These are phyloP conservation scores for Leptatherina wallacei DNA, from an alignment of 2,797 vertebrate species.

Conservation along the genomic window DNA sequence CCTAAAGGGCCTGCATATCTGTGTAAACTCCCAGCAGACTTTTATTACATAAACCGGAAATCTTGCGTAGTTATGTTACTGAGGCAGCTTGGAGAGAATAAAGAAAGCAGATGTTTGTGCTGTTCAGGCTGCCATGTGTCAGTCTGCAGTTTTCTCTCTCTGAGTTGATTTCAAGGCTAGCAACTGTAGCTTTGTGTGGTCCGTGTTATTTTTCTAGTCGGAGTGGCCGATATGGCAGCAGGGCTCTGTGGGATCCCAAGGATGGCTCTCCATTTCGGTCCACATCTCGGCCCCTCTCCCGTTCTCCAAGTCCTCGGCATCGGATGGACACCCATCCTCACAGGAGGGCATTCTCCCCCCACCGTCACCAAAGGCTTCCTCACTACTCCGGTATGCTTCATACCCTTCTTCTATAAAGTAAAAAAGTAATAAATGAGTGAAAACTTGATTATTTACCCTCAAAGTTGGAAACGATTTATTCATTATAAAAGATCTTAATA, in stretches of 20 bases:
- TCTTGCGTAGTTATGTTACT: background rate
- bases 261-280: conserved; percentile 53
- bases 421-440: too few relatives aligned
- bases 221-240: conserved; percentile 45
- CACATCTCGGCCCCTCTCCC: conserved; percentile 47
- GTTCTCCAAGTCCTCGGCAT: conserved; percentile 52
- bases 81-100: background rate
- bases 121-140: background rate
- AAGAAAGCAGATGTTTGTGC: background rate
- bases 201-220: conserved; percentile 34
- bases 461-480: background rate
- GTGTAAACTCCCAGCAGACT: background rate
- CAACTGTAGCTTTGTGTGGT: background rate
- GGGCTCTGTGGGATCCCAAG: conserved; percentile 42
- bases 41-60: background rate
- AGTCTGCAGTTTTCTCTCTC: background rate
- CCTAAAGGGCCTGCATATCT: too few relatives aligned
- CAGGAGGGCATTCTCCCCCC: conserved; percentile 35
- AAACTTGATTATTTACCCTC: background rate
- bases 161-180: background rate
- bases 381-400: conserved; percentile 38
- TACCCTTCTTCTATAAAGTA: too few relatives aligned
- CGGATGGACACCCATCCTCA: conserved; percentile 22
- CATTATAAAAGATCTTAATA: too few relatives aligned
- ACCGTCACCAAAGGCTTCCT: conserved; percentile 19